Conservation (phyloP, 2,113 vertebrate genomes). For the Cromileptes altivelis region DNA sequence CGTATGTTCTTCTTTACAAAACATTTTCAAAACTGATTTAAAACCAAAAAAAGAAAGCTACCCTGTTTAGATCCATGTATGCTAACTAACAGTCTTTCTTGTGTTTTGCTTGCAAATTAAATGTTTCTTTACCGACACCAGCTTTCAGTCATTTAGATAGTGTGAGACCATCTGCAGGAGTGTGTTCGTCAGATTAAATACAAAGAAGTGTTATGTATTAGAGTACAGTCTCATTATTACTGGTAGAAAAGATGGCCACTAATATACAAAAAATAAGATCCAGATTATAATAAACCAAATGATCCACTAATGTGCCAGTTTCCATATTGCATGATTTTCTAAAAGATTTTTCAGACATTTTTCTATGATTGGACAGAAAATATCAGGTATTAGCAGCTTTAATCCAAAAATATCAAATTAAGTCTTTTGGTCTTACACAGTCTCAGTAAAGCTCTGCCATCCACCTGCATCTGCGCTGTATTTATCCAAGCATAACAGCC, state of each 20-base stretch:
- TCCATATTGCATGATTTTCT: background rate
- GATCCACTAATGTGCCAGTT: background rate
- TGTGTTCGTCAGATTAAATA: too few species aligned
- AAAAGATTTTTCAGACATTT: background rate
- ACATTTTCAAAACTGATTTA: too few species aligned
- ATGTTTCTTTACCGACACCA: too few species aligned
- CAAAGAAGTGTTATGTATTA: background rate
- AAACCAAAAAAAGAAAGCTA: too few species aligned
- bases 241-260: background rate
- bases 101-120: too few species aligned
- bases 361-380: background rate
- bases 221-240: background rate
- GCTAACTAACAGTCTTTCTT: too few species aligned
- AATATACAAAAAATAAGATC: background rate
- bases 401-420: background rate
- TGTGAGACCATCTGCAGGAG: too few species aligned
- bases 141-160: too few species aligned
- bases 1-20: too few species aligned
- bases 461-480: slow-evolving; percentile 15
- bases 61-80: too few species aligned
- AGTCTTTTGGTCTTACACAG: background rate
- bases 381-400: slow-evolving; percentile 12
- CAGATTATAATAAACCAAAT: background rate
- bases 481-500: slow-evolving; percentile 15
- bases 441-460: slow-evolving; percentile 11